Evolutionary conservation across 2,797 vertebrate genomes (phyloP).

Genomic region (Siniperca obscura): DNA sequence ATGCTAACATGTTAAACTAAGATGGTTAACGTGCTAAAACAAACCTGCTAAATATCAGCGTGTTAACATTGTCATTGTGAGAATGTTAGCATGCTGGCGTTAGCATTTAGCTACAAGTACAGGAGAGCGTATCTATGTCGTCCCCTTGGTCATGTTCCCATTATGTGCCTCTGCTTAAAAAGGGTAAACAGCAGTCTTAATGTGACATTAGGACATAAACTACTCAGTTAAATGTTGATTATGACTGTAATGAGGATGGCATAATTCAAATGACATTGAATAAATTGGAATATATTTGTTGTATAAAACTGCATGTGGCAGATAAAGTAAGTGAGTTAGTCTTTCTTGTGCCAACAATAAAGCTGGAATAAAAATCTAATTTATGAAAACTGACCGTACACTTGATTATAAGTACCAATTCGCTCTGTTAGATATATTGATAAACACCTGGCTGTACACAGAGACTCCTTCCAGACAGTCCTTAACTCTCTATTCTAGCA

Average conservation of each 20-base stretch:
- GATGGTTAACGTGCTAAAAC: neutral
- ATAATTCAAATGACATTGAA: neutral
- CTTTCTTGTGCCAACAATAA: neutral
- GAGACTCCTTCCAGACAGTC: neutral
- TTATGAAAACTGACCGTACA: neutral
- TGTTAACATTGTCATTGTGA: neutral
- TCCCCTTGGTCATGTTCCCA: too few relatives aligned
- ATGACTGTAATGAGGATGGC: neutral
- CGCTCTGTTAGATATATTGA: neutral
- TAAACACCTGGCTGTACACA: neutral
- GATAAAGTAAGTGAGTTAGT: neutral
- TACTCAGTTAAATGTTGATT: slow-evolving; percentile 3
- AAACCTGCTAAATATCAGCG: neutral
- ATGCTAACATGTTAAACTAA: neutral
- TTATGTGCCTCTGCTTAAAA: neutral
- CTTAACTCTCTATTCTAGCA: neutral
- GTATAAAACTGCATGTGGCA: neutral
- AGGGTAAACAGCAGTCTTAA: neutral
- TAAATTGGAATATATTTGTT: neutral
- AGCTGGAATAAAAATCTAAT: neutral
- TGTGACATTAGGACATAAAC: neutral
- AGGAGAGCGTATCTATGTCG: too few relatives aligned
- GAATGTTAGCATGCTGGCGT: neutral
- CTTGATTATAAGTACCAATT: neutral
- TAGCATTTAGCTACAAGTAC: neutral